These are phyloP conservation scores for Pyrgilauda ruficollis DNA, from an alignment of 2,113 vertebrate genomes.

Conservation along the genomic window DNA sequence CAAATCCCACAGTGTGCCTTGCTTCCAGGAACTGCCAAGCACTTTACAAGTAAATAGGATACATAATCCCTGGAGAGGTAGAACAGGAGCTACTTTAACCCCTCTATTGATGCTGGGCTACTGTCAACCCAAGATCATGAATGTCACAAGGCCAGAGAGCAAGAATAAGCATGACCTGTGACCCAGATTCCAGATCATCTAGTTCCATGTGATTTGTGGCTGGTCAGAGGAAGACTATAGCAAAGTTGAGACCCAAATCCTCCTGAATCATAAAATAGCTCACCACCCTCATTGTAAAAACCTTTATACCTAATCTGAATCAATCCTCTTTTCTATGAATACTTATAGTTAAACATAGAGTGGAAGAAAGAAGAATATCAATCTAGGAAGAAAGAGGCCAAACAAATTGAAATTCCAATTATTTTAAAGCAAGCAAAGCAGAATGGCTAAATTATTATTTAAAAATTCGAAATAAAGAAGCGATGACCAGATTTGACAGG, in stretches of 20 bases:
- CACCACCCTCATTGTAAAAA: background rate
- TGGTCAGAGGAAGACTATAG: background rate
- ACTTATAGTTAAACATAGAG: fast-evolving
- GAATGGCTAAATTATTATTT: background rate
- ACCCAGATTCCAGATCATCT: background rate
- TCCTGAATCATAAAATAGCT: background rate
- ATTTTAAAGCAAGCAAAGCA: background rate
- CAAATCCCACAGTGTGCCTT: background rate
- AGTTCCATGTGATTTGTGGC: background rate
- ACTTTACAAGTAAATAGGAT: background rate
- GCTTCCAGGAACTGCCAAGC: background rate
- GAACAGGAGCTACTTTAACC: background rate
- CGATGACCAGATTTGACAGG: background rate
- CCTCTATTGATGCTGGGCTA: background rate
- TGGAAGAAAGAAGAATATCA: background rate
- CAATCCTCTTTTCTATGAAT: fast-evolving
- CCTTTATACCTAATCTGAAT: background rate
- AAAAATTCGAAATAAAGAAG: background rate
- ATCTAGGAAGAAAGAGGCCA: background rate
- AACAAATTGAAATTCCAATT: background rate
- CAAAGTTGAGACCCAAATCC: background rate
- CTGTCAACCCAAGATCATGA: background rate
- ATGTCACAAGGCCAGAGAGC: background rate
- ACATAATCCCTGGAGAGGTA: background rate
- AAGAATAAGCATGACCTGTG: background rate